Evolutionary conservation across 2,113 vertebrate species (phyloP).

Genomic region (Podilymbus podiceps): DNA sequence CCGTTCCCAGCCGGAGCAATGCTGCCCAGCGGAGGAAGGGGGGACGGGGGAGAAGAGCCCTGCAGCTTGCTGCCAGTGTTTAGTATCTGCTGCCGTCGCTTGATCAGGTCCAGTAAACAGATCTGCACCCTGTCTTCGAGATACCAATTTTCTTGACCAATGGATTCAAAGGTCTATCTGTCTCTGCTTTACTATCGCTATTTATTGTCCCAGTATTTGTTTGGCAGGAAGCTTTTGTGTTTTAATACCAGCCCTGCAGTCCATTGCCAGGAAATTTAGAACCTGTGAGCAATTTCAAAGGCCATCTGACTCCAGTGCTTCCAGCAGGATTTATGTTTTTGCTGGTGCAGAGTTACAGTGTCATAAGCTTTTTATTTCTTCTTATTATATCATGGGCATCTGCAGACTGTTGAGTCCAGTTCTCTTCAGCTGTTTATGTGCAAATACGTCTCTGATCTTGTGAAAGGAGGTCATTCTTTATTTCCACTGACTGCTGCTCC

Average conservation of each 20-base stretch:
- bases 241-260: slow-evolving; percentile 33
- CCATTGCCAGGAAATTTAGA: slow-evolving; percentile 51
- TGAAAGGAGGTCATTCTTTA: slow-evolving; percentile 4
- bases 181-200: neutral
- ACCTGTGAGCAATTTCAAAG: slow-evolving; percentile 55
- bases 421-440: slow-evolving; percentile 49
- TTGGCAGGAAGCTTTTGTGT: slow-evolving; percentile 29
- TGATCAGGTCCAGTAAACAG: neutral
- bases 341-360: slow-evolving; percentile 49
- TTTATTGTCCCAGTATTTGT: slow-evolving; percentile 33
- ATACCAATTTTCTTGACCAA: neutral
- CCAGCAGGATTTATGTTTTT: slow-evolving; percentile 46
- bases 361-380: slow-evolving; percentile 66
- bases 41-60: neutral
- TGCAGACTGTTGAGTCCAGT: slow-evolving; percentile 40
- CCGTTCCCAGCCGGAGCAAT: accelerated
- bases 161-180: neutral
- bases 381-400: slow-evolving; percentile 40
- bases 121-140: neutral
- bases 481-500: neutral
- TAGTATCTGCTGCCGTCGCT: neutral
- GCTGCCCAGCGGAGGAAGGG: neutral
- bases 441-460: slow-evolving; percentile 4
- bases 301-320: slow-evolving; percentile 40
- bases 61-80: neutral